These are phyloP conservation scores for Ennomos fuscantarius DNA, from an alignment of 2,888 invertebrate genomes.

Conservation along the genomic window DNA sequence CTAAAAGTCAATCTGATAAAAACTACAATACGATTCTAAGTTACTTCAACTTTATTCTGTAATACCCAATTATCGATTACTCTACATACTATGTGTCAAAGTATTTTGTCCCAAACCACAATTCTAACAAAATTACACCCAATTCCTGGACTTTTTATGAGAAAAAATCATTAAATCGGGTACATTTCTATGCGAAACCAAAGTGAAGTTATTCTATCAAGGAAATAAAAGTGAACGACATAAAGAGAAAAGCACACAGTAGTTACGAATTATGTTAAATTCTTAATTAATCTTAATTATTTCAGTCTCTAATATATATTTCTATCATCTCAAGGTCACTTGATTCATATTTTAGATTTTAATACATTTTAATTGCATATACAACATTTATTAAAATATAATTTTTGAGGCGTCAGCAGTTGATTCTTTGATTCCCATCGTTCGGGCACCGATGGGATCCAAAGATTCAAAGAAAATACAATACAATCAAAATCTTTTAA, in stretches of 20 bases:
- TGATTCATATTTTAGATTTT: not conserved
- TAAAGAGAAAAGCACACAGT: not conserved
- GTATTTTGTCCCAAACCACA: constrained; percentile 26
- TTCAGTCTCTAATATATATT: not conserved
- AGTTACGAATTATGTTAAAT: not conserved
- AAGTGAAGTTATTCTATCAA: constrained; percentile 50
- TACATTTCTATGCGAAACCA: constrained; percentile 49
- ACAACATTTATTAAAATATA: constrained; percentile 44
- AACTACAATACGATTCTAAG: constrained; percentile 2
- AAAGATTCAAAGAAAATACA: constrained; percentile 35
- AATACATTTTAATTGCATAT: constrained; percentile 1
- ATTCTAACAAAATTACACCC: constrained; percentile 50
- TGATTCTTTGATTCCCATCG: constrained; percentile 52
- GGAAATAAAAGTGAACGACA: constrained; percentile 6
- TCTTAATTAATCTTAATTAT: not conserved
- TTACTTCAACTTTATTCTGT: constrained; percentile 15
- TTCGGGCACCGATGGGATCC: constrained; percentile 65
- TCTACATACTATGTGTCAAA: constrained; percentile 12
- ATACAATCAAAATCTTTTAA: constrained; percentile 27
- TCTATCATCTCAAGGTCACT: constrained; percentile 4
- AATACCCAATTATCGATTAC: constrained; percentile 11
- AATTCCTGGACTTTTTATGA: constrained; percentile 74
- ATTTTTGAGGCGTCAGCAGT: constrained; percentile 30
- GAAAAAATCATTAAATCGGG: constrained; percentile 76
- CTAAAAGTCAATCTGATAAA: constrained; percentile 27